A percentile compares a stretch with the other conserved stretches of the same genome.
Conservation (phyloP, 2,113 vertebrate species). For the Oenanthe melanoleuca region DNA sequence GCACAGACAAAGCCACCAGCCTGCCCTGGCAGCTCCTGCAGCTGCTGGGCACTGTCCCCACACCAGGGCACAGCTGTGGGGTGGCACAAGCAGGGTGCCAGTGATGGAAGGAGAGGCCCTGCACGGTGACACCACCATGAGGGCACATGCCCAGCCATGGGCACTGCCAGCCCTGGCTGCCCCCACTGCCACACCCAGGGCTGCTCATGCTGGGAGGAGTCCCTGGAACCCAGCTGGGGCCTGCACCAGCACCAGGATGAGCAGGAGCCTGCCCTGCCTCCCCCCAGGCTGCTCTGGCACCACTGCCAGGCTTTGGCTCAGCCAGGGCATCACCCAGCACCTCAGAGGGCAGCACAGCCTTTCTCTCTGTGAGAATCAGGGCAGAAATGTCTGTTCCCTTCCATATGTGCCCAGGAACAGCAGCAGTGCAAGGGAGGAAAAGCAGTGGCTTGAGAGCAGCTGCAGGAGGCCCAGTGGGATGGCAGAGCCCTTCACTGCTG, state of each 20-base stretch:
- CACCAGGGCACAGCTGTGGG: neutral
- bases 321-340: rapidly evolving
- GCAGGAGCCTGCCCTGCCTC: neutral
- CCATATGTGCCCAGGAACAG: rapidly evolving
- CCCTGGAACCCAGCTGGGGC: neutral
- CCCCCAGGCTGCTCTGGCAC: neutral
- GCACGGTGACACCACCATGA: no score
- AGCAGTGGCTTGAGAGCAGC: neutral
- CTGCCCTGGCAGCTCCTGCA: neutral
- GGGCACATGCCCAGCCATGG: neutral
- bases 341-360: rapidly evolving
- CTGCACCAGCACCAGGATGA: rapidly evolving
- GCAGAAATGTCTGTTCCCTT: neutral
- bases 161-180: neutral
- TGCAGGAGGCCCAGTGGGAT: neutral
- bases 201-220: neutral
- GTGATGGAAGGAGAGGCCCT: neutral
- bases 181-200: no score
- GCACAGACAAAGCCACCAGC: neutral
- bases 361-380: rapidly evolving
- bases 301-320: no score
- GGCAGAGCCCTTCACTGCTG: neutral
- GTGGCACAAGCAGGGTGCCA: neutral
- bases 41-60: neutral
- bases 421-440: neutral